Evolutionary conservation across 2,113 vertebrate genomes (phyloP), one percentile per base, ranked within the genome.

Genomic region (Cygnus buccinator): DNA sequence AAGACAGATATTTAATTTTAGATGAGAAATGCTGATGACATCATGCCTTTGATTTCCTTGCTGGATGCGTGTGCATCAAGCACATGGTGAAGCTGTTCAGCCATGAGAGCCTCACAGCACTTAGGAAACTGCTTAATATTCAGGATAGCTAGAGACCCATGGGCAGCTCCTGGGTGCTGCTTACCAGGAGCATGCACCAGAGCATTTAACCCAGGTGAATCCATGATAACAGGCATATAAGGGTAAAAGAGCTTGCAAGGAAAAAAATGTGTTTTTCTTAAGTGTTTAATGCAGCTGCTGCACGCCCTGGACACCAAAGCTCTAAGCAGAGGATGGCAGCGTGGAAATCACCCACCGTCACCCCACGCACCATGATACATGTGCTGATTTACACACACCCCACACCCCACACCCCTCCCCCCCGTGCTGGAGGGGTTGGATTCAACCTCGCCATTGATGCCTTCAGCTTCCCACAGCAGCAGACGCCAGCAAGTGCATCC

Each of bases 11-110:
- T 97, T 97, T 97, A 96, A 97, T 75, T 94, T 95, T 93, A 96
- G 91, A 97, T 95, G 89, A 96, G 78, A 89, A 89, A 89, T 61
- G 55, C 73, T 61, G 75, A 63, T 98, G 97, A 98, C 92, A 93
- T 98, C 98, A 98, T 91, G 46, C 65, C 88, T 97, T 93, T 97
- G 95, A 95, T 94, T 96, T 96, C 71, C 90, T 84, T 73, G 48
- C 66, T 78, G 59, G 91, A 68, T 55, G 76, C 57, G 57, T 68
- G 74, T 61, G 39, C 74, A 90, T 59, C 52, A 72, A 83, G 78
- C 94, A 87, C 76, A 33, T 6, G 59, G 86, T 65, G 84, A 97
- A 96, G 71, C 41, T 90, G 75, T 73, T 96, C 89, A 92, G 90
- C 72, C 78, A 22, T 55, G 78, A 91, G 68, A 95, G 71, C 86